phyloP scores from a whole-genome alignment of 1,140 invertebrate species.

The Parapsyche elsis region DNA sequence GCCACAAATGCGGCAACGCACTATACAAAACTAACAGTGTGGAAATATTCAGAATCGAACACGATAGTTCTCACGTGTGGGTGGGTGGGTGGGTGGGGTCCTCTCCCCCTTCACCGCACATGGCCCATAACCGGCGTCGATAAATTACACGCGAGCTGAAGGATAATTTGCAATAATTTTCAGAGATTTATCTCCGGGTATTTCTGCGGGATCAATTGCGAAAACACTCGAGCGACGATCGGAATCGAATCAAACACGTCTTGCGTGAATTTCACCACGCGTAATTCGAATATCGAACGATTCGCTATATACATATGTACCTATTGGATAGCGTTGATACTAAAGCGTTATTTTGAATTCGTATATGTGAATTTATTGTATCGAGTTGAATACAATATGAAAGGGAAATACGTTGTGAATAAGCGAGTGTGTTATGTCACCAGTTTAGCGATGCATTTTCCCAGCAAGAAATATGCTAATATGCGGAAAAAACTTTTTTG shows the following conservation, averaged over 20 bases:
- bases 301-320: too few species aligned
- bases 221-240: neutral
- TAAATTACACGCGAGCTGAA: conserved; percentile 36
- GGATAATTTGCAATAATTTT: conserved; percentile 44
- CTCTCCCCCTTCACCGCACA: conserved; percentile 8
- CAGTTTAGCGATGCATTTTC: neutral
- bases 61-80: conserved; percentile 19
- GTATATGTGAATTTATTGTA: too few species aligned
- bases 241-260: conserved; percentile 13
- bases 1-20: too few species aligned
- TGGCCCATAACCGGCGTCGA: conserved; percentile 30
- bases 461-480: neutral
- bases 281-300: too few species aligned
- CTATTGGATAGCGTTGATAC: too few species aligned
- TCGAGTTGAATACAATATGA: too few species aligned
- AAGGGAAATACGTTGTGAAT: too few species aligned
- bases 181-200: conserved; percentile 33
- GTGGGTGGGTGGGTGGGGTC: neutral
- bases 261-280: conserved; percentile 12
- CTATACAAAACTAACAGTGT: too few species aligned
- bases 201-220: conserved; percentile 7
- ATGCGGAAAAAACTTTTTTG: neutral
- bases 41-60: conserved; percentile 34
- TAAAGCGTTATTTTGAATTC: too few species aligned
- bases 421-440: too few species aligned